These are phyloP conservation scores for Catocala nupta DNA, from an alignment of 2,888 invertebrate genomes.

Conservation along the genomic window DNA sequence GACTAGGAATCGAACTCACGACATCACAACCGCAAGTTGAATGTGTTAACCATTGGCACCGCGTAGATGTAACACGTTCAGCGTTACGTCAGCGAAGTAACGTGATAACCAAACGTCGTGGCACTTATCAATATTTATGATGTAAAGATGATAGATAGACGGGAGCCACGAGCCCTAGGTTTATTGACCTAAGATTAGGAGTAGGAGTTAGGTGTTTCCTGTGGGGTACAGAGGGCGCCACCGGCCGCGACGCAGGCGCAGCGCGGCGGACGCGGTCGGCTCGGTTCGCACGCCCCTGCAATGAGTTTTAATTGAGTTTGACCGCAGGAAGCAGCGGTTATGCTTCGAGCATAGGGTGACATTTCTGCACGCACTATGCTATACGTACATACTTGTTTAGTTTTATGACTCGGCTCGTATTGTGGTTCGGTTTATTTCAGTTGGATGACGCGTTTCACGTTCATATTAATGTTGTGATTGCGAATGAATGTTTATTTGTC, in stretches of 20 bases:
- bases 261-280: constrained; percentile 46
- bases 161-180: constrained; percentile 67
- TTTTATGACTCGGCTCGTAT: neutral
- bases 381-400: neutral
- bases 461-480: too few species aligned
- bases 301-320: constrained; percentile 84
- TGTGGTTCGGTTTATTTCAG: neutral
- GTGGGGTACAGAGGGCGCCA: constrained; percentile 69
- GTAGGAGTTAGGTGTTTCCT: constrained; percentile 76
- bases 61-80: too few species aligned
- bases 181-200: constrained; percentile 65
- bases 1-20: too few species aligned
- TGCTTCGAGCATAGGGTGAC: constrained; percentile 75
- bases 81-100: too few species aligned
- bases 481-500: too few species aligned
- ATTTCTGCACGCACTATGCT: constrained; percentile 47
- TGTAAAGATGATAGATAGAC: constrained; percentile 26
- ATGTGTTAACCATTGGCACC: too few species aligned
- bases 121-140: constrained; percentile 18
- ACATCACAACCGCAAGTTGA: too few species aligned
- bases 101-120: too few species aligned
- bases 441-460: neutral
- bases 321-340: constrained; percentile 78
- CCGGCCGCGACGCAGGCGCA: constrained; percentile 31
- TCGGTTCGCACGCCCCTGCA: constrained; percentile 83